phyloP scores from a whole-genome alignment of 1,140 invertebrate genomes.

The Scylla paramamosain region DNA sequence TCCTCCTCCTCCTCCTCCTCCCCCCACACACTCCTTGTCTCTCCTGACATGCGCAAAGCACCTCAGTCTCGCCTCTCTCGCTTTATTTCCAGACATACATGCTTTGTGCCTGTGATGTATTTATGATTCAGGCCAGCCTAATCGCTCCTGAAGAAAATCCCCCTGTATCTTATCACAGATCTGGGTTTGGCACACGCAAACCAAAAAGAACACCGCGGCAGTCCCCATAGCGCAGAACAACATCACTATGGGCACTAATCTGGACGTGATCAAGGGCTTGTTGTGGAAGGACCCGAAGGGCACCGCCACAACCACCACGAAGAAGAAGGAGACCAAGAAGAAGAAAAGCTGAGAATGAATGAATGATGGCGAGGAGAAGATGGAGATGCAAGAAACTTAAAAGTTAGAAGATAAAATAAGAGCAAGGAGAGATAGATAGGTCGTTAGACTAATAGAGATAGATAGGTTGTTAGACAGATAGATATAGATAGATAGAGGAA shows the following conservation, averaged over 20 bases:
- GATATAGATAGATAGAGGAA: too few relatives aligned
- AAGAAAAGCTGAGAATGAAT: not conserved
- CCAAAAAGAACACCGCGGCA: conserved; percentile 89
- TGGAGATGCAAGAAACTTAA: not conserved
- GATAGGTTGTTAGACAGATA: too few relatives aligned
- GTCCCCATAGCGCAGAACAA: conserved; percentile 80
- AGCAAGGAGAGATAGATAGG: not conserved
- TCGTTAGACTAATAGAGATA: not conserved
- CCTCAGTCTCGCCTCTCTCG: too few relatives aligned
- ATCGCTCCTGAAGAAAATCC: too few relatives aligned
- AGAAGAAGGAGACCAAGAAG: not conserved
- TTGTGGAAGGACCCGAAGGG: conserved; percentile 46
- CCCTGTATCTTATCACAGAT: conserved; percentile 82
- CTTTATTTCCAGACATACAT: too few relatives aligned
- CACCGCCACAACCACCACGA: not conserved
- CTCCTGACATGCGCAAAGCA: too few relatives aligned
- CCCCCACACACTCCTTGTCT: not conserved
- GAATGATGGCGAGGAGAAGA: not conserved
- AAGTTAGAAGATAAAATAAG: not conserved
- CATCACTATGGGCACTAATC: conserved; percentile 53
- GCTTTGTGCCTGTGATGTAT: too few relatives aligned
- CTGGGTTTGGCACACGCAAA: conserved; percentile 93
- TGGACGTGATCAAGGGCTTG: conserved; percentile 49
- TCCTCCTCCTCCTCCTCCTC: not conserved
- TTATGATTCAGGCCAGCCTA: too few relatives aligned